Evolutionary conservation across 2,797 vertebrate genomes (phyloP).

Genomic region (Caiman crocodilus): DNA sequence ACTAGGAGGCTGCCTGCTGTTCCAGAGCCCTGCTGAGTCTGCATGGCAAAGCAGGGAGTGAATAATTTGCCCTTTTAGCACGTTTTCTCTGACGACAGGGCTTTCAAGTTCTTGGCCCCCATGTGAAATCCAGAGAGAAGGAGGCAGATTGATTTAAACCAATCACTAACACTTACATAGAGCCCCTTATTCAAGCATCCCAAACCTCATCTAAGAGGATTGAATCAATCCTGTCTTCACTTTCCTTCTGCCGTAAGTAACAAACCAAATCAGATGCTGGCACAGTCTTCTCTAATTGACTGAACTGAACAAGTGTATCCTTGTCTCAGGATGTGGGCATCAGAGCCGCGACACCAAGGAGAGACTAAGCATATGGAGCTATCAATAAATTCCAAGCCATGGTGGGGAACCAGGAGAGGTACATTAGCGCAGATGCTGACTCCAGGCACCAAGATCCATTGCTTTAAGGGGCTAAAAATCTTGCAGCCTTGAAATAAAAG

Average conservation of each 20-base stretch:
- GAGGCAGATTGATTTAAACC: conserved; percentile 74
- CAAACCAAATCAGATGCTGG: conserved; percentile 69
- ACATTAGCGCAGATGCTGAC: neutral
- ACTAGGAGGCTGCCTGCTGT: conserved; percentile 69
- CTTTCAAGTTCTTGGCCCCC: conserved; percentile 48
- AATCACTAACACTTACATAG: conserved; percentile 69
- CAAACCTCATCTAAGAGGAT: conserved; percentile 63
- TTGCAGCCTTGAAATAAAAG: neutral
- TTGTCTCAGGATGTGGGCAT: conserved; percentile 49
- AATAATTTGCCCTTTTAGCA: conserved; percentile 78
- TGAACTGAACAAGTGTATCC: conserved; percentile 37
- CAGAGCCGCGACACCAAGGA: neutral
- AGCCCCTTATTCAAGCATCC: conserved; percentile 44
- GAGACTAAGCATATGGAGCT: neutral
- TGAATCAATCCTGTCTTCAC: conserved; percentile 66
- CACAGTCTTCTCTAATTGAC: conserved; percentile 71
- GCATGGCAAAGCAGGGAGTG: conserved; percentile 70
- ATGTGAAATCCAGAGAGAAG: conserved; percentile 42
- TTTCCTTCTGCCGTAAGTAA: conserved; percentile 58
- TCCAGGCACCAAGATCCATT: neutral
- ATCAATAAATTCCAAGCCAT: conserved; percentile 36
- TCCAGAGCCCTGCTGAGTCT: conserved; percentile 65
- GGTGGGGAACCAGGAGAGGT: conserved; percentile 19
- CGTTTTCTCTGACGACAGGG: conserved; percentile 60
- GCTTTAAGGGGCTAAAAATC: neutral